Base-by-base conservation (phyloP, 1,140 invertebrate species). In the Drosophila ercepeae region DNA sequence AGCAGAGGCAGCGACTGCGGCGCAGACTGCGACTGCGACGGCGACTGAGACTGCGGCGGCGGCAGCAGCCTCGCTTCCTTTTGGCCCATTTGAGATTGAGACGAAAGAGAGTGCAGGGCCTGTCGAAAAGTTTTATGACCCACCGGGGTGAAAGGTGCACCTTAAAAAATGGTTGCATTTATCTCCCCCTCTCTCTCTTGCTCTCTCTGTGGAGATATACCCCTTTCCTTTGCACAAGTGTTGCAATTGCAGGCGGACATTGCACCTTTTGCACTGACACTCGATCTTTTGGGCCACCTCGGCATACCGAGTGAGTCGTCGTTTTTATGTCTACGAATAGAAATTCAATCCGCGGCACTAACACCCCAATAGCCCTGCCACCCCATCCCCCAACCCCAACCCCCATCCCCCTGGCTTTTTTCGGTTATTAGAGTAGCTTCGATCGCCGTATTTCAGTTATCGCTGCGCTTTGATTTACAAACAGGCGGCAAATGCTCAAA, bases 271-370 rank as follows among this genome's bases (percentile, higher is more conserved):
- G 53, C 44, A 61, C 67, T 79, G 81, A 86, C 82, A 86, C 76
- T 76, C 81, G 81, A 86, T 86, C 81, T 81, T 75, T 69, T 73
- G 58, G 69, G 69, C 64, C 58, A 46, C 51, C 54, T 70, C 44
- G 78, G 68, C 69, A 82, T 77, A 74, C 81, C 70, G 70, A 57
- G 13, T 83, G 75, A 70, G 69, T 76, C 76, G 69, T 76, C 76
- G 73, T 68, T 81, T 32, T 86, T 86, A 74, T 84, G 81, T 84
- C 82, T 84, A 86, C 81, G 81, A 49, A 81, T 88, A 86, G 81
- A 88, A 86, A 86, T 86, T 86, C 55, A 86, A 86, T 88, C 58
- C 64, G 53, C 11, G 1, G 1, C 13, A 19, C 36, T 16, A 16
- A 9, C 13, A 7, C n/a, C 36, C 49, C 53, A 36, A 14, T 19